phyloP scores from a whole-genome alignment of 2,113 vertebrate genomes.

The Zosterops lateralis region DNA sequence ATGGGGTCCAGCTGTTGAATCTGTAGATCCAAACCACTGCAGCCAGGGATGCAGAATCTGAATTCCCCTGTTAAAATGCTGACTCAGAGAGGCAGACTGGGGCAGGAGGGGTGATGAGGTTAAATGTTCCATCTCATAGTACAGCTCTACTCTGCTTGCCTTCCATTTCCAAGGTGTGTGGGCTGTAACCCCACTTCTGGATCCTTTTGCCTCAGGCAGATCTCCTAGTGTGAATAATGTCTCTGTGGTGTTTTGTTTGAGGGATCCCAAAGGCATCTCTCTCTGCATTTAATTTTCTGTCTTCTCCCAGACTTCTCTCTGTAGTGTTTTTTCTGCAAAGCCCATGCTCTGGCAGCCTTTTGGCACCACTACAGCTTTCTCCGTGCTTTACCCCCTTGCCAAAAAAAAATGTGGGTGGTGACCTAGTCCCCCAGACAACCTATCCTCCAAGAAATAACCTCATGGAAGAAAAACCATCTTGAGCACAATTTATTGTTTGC shows the following conservation, averaged over 20 bases:
- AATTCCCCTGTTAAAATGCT: neutral
- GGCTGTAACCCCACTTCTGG: neutral
- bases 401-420: neutral
- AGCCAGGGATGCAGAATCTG: neutral
- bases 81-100: neutral
- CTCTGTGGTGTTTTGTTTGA: neutral
- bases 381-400: neutral
- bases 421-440: neutral
- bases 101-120: neutral
- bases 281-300: neutral
- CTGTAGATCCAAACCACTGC: neutral
- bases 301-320: neutral
- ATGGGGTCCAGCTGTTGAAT: neutral
- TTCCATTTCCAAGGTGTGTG: neutral
- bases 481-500: neutral
- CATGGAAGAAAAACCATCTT: neutral
- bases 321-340: conserved; percentile 25
- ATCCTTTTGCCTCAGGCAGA: neutral
- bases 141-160: neutral
- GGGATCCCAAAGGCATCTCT: neutral
- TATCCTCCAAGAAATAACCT: neutral
- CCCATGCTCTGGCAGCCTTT: neutral
- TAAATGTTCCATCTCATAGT: neutral
- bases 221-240: neutral
- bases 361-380: neutral